Evolutionary conservation across 2,113 vertebrate species (phyloP).

Genomic region (Hypomesus transpacificus): DNA sequence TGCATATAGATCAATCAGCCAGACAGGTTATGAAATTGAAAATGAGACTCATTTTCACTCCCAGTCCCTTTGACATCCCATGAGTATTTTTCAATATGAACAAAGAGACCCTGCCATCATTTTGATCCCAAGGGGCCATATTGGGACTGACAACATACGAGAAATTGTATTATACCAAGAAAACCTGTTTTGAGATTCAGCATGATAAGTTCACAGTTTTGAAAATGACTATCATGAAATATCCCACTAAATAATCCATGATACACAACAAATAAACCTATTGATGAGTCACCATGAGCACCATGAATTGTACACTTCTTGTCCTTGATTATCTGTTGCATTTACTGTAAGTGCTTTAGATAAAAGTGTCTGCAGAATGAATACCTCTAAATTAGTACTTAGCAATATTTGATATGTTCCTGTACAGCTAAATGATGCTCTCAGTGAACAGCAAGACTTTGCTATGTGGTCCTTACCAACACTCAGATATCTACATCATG

Average conservation of each 20-base stretch:
- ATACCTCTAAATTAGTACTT: too few species aligned
- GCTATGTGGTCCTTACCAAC: not conserved
- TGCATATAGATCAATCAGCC: conserved; percentile 36
- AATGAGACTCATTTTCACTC: conserved; percentile 49
- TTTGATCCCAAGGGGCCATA: conserved; percentile 13
- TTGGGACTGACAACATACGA: conserved; percentile 19
- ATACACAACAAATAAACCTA: not conserved
- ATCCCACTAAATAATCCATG: not conserved
- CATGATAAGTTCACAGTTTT: conserved; percentile 34
- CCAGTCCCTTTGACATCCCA: not conserved
- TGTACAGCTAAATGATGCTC: not conserved
- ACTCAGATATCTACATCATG: conserved; percentile 9
- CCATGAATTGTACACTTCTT: not conserved
- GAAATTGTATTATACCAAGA: too few species aligned
- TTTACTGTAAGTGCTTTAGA: conserved; percentile 3
- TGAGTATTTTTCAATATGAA: conserved; percentile 17
- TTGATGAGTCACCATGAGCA: not conserved
- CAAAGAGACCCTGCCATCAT: conserved; percentile 9
- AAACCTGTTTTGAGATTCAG: too few species aligned
- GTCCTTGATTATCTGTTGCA: not conserved
- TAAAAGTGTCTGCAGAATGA: not conserved
- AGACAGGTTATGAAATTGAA: conserved; percentile 51
- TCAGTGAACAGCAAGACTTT: not conserved
- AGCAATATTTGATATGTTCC: too few species aligned
- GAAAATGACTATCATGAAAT: not conserved